A percentile compares a stretch with the other conserved stretches of the same genome.
These are phyloP conservation scores for Pelodiscus sinensis DNA, from an alignment of 2,113 vertebrate species.

Conservation along the genomic window DNA sequence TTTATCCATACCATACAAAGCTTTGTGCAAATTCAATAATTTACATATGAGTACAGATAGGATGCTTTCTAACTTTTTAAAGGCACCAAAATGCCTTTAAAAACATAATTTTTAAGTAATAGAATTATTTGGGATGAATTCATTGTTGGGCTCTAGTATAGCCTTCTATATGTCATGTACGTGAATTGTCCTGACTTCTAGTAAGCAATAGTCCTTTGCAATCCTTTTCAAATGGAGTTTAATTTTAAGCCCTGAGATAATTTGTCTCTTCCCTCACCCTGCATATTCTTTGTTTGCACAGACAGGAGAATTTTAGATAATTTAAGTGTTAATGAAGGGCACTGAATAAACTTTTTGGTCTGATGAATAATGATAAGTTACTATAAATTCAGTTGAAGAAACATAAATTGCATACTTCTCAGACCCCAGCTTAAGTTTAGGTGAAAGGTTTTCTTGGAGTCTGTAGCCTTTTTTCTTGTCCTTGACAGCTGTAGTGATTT, in stretches of 20 bases:
- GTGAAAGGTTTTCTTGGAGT: slow-evolving; percentile 54
- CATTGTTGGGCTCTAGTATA: background rate
- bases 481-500: slow-evolving; percentile 46
- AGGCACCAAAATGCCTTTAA: background rate
- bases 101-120: background rate
- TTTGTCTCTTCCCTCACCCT: background rate
- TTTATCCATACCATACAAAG: background rate
- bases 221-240: background rate
- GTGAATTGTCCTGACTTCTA: background rate
- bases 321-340: slow-evolving; percentile 46
- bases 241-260: background rate
- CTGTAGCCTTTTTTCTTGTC: slow-evolving; percentile 6
- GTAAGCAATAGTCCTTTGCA: background rate
- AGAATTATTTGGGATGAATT: background rate
- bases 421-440: slow-evolving; percentile 38
- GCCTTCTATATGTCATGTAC: background rate
- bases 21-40: rapidly evolving
- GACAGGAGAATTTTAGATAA: background rate
- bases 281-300: background rate
- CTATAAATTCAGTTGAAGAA: background rate
- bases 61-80: background rate
- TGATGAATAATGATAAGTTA: slow-evolving; percentile 5
- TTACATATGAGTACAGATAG: background rate
- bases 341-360: slow-evolving; percentile 12
- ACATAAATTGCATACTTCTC: slow-evolving; percentile 38